Evolutionary conservation across 2,113 vertebrate genomes (phyloP).

Genomic region (Limnothrissa miodon): DNA sequence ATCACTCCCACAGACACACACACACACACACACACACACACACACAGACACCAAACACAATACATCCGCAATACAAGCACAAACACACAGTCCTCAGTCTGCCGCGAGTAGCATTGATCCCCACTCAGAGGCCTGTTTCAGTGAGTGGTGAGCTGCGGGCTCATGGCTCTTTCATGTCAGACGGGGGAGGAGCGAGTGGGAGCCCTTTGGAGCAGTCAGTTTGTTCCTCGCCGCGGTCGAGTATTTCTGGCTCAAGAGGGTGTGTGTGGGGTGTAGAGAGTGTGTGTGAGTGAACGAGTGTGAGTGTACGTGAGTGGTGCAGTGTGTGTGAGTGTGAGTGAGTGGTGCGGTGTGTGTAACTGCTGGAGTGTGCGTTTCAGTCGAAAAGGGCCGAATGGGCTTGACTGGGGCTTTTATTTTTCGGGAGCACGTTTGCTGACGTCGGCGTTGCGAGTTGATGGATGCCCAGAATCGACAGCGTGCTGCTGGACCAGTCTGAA

Average conservation of each 20-base stretch:
- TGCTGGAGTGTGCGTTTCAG: neutral
- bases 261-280: no score
- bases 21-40: neutral
- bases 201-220: neutral
- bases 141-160: neutral
- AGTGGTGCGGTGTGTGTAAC: no score
- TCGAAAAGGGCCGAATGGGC: constrained; percentile 1
- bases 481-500: neutral
- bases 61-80: neutral
- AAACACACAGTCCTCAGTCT: neutral
- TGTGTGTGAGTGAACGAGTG: no score
- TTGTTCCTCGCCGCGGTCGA: neutral
- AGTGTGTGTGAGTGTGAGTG: no score
- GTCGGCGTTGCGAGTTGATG: neutral
- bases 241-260: neutral
- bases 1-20: neutral
- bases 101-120: neutral
- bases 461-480: constrained; percentile 12
- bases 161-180: neutral
- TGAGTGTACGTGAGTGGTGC: no score
- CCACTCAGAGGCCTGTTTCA: neutral
- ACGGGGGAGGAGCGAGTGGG: neutral
- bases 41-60: neutral
- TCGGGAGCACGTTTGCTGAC: neutral
- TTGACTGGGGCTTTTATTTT: neutral